A percentile compares a stretch with the other conserved stretches of the same genome.
Evolutionary conservation across 2,888 invertebrate species (phyloP).

Genomic region (Aphodius sticticus): DNA sequence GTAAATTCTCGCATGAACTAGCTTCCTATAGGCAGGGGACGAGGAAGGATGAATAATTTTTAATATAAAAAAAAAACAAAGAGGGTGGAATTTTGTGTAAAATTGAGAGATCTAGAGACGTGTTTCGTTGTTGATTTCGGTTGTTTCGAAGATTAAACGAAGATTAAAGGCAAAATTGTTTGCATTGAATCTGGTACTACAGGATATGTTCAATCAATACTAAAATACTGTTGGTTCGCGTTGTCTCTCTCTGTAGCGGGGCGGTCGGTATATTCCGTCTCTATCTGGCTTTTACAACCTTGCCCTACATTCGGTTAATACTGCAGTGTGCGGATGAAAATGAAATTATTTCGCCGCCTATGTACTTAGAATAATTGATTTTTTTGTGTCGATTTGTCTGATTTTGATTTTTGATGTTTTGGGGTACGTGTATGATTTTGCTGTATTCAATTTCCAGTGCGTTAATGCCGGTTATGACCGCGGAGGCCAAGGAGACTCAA

Average conservation of each 20-base stretch:
- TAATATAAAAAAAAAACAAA: constrained; percentile 18
- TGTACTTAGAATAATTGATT: constrained; percentile 10
- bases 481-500: constrained; percentile 47
- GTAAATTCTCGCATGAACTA: constrained; percentile 41
- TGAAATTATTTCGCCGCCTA: constrained; percentile 38
- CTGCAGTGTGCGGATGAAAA: constrained; percentile 55
- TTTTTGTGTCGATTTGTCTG: constrained; percentile 29
- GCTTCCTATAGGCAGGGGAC: background rate
- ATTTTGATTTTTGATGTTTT: constrained; percentile 41
- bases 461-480: constrained; percentile 52
- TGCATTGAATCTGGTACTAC: constrained; percentile 56
- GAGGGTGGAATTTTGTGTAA: background rate
- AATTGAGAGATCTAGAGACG: constrained; percentile 13
- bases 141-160: background rate
- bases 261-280: constrained; percentile 55
- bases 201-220: constrained; percentile 60
- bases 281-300: constrained; percentile 56
- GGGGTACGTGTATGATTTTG: constrained; percentile 58
- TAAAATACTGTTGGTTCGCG: constrained; percentile 50
- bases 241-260: constrained; percentile 56
- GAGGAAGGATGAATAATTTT: constrained; percentile 18
- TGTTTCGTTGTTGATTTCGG: background rate
- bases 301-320: constrained; percentile 58
- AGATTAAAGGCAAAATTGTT: constrained; percentile 16
- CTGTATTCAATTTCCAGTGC: constrained; percentile 60